Base-by-base conservation (phyloP, 2,797 vertebrate species). In the Parambassis ranga region DNA sequence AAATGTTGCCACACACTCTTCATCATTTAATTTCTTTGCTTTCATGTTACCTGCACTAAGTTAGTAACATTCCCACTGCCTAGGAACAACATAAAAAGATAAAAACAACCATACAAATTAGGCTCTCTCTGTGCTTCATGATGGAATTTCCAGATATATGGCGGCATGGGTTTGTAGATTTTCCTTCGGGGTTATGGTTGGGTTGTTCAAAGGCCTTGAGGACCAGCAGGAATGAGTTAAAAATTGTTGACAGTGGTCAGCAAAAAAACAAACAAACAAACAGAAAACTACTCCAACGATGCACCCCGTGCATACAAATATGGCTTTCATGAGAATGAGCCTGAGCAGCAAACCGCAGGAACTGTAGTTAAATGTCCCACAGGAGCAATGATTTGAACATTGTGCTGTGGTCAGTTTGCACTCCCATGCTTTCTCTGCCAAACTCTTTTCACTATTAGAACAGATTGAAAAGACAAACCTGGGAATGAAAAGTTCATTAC, bases 281-380 rank as follows among this genome's bases (percentile, higher is more conserved):
- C 10, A 19, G 38, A 20, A 33, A 46, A 65, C 15, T 36, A 23
- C 47, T 49, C 33, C 7, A 28, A 42, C 18, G 13, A 65, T 18
- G 27, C 11, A 52, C 38, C 31, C 15, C 6, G 16, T 19, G 35
- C 38, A 59, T 51, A 42, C 61, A 48, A 77, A 74, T 65, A 81
- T 30, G 28, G 38, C 28, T 62, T 66, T 77, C 33, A 51, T 59
- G 52, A 79, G 61, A 62, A 61, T 10, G 44, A 43, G 55, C 42
- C 48, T 35, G 20, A 49, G 19, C 37, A 66, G 61, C 53, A 64
- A 63, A 67, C 44, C 64, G 47, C 46, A 61, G 52, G 53, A 83
- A 82, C 31, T 65, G 50, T 32, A 78, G 67, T 75, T 80, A 84
- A 87, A 85, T 56, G 60, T 84, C 83, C 66, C 82, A 47, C 38